phyloP scores from a whole-genome alignment of 2,113 vertebrate genomes.

The Harpagus bidentatus region DNA sequence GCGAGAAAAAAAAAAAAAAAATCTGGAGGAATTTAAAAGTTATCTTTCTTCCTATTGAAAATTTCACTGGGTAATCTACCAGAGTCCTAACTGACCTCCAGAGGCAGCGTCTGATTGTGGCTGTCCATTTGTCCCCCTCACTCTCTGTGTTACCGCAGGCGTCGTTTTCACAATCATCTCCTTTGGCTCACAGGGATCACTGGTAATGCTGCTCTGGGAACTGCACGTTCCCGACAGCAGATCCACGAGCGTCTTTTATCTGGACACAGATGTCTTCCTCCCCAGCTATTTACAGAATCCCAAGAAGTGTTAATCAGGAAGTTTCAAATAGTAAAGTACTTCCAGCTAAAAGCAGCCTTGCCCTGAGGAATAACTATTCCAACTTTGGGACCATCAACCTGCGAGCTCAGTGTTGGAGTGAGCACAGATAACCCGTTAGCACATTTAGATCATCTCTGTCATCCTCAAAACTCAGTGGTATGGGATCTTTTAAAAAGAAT shows the following conservation, averaged over 20 bases:
- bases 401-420: neutral
- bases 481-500: neutral
- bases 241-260: neutral
- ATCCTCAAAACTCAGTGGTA: neutral
- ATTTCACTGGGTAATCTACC: neutral
- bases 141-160: neutral
- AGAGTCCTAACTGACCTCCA: neutral
- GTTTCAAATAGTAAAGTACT: neutral
- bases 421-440: neutral
- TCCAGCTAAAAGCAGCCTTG: neutral
- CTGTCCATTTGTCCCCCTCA: neutral
- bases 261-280: neutral
- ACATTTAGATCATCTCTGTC: neutral
- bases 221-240: accelerated
- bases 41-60: neutral
- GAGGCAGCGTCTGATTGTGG: neutral
- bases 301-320: neutral
- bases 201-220: neutral
- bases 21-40: neutral
- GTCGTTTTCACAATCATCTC: neutral
- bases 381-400: neutral
- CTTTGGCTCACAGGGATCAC: neutral
- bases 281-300: neutral
- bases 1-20: neutral
- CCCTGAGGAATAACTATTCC: neutral